These are phyloP conservation scores for Coccyzus lansbergi DNA, from an alignment of 2,797 vertebrate species.

Conservation along the genomic window DNA sequence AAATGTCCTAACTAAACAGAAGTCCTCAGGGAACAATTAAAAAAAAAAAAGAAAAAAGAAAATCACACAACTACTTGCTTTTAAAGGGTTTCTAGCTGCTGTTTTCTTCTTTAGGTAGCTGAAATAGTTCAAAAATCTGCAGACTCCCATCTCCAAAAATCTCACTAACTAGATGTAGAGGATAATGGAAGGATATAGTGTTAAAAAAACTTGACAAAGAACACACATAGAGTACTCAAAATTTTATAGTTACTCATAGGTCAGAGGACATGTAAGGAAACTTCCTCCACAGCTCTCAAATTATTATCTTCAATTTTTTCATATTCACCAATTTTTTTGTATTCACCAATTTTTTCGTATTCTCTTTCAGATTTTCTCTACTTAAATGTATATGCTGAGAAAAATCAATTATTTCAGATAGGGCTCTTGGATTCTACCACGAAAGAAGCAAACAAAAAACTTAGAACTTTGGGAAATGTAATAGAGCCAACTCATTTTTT, in stretches of 20 bases:
- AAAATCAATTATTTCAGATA: neutral
- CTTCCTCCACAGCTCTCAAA: neutral
- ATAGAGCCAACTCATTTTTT: neutral
- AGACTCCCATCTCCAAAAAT: neutral
- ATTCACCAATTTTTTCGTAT: neutral
- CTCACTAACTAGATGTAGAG: neutral
- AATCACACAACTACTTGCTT: neutral
- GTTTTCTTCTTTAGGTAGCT: neutral
- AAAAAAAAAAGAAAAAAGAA: neutral
- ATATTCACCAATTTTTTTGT: neutral
- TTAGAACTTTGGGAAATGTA: neutral
- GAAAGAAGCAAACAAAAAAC: neutral
- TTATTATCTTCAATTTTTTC: accelerated
- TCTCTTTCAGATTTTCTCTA: neutral
- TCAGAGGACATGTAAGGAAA: neutral
- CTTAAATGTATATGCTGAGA: neutral
- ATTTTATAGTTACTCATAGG: neutral
- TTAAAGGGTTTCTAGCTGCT: neutral
- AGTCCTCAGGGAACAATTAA: neutral
- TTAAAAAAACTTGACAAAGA: neutral
- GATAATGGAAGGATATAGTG: neutral
- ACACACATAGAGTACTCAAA: accelerated
- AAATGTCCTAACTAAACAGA: neutral
- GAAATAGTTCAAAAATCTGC: neutral
- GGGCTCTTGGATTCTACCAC: neutral